Base-by-base conservation (phyloP, 2,797 vertebrate genomes). In the Tenualosa ilisha region DNA sequence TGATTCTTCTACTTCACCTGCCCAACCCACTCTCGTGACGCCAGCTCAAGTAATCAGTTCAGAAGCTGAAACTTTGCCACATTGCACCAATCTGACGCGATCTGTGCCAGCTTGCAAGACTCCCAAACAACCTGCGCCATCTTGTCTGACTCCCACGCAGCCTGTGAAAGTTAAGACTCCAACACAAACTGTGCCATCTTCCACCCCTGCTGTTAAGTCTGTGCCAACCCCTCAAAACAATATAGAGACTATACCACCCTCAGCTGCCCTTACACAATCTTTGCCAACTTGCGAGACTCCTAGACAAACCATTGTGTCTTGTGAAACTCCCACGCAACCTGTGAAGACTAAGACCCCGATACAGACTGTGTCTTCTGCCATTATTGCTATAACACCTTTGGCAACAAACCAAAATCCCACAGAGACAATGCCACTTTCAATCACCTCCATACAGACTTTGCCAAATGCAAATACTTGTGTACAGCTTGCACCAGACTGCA, bases 211-310 rank as follows among this genome's bases (percentile, higher is more conserved):
- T 9, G 49, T 68, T 83, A 61, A 83, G 31, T 68, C 82, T 65
- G 49, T 79, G 43, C 40, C 79, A 87, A 26, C 50, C 26, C 59
- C 79, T 82, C 81, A 82, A 54, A 68, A 46, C 72, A 43, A 79
- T 46, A 79, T 37, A 79, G 72, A 79, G 15, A 46, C 86, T 81
- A 90, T 91, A 83, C 89, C 51, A 83, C 87, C 85, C 40, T 85
- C 37, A 26, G 85, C 6, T 81, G 86, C 88, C 50, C 88, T 88
- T 85, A 63, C 85, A 75, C 83, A 2, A 31, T 90, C 83, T 86
- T 85, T 86, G 88, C 89, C 90, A 61, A 84, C 86, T 86, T 87
- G 63, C 81, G 84, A 82, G 63, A 56, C 82, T 81, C 53, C 68
- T 8, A 86, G 68, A 75, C 82, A 84, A 86, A 81, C 81, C 22